Base-by-base conservation (phyloP, 2,113 vertebrate species). In the Colinus virginianus region DNA sequence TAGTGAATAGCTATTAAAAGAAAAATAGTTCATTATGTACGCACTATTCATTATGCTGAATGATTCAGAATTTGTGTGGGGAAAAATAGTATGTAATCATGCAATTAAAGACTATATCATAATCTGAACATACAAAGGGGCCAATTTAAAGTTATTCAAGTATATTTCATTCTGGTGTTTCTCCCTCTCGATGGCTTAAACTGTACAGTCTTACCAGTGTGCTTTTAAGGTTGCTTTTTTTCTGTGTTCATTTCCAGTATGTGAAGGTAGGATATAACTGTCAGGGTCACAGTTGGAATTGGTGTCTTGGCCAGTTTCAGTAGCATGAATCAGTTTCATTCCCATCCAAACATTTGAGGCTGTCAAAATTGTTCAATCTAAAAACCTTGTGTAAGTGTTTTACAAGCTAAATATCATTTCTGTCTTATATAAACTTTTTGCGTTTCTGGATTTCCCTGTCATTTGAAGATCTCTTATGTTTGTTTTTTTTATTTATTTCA, bases 51-150 rank as follows among this genome's bases (percentile, higher is more conserved):
- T 90, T 88, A 83, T 53, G 48, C 74, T 93, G 90, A 88, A 92
- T 69, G 84, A 94, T 34, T 78, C 58, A 53, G 80, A 88, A 87
- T 76, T 91, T 93, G 38, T 78, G 80, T 81, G 80, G 48, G 80
- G 48, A 86, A 93, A 96, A 81, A 82, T 81, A 90, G 77, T 53
- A 56, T 16, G 6, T 84, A 93, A 92, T 90, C 86, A 87, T 76
- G 70, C 62, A 93, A 75, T 90, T 93, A 92, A 93, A 94, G 92
- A 46, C 77, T 81, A 19, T 75, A 49, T 76, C 40, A 69, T 71
- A 87, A 90, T 81, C 66, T 75, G 28, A 78, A 76, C 82, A 66
- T 72, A 91, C 62, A 85, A 94, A 87, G 51, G 23, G 51, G 13
- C 17, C 68, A 78, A 76, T 78, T 78, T 84, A 67, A 90, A 74